Evolutionary conservation across 2,113 vertebrate genomes (phyloP).

Genomic region (Parotia lawesii): DNA sequence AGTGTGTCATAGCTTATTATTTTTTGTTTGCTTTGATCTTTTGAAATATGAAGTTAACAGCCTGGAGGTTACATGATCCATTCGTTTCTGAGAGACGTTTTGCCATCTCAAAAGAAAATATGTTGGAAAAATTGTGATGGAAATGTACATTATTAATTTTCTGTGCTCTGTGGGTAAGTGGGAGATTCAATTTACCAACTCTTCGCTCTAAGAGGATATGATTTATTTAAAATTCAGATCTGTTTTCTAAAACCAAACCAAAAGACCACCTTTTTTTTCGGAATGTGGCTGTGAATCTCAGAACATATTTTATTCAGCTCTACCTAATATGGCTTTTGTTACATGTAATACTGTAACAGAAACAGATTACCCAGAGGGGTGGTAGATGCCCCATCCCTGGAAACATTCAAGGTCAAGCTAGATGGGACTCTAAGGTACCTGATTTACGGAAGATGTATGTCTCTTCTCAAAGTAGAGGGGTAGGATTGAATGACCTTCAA

Average conservation of each 20-base stretch:
- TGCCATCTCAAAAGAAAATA: background rate
- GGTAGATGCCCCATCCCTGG: background rate
- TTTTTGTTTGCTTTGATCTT: background rate
- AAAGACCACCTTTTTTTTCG: accelerated
- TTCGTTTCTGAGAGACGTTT: background rate
- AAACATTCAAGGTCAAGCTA: background rate
- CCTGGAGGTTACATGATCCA: background rate
- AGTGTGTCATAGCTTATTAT: background rate
- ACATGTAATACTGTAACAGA: background rate
- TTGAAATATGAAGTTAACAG: background rate
- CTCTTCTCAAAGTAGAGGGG: background rate
- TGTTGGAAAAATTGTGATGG: background rate
- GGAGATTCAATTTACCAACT: background rate
- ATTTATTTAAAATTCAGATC: background rate
- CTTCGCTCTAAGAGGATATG: background rate
- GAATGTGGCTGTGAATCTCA: background rate
- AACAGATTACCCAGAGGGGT: background rate
- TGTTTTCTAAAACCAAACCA: background rate
- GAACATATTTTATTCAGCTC: background rate
- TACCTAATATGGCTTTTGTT: background rate
- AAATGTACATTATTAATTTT: background rate
- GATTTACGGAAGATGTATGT: background rate
- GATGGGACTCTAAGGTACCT: background rate
- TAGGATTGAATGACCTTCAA: background rate
- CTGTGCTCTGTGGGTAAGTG: background rate